Percentiles rank a stretch among this genome's conserved stretches.
Evolutionary conservation across 2,888 invertebrate species (phyloP).

Genomic region (Ophion ellenae): DNA sequence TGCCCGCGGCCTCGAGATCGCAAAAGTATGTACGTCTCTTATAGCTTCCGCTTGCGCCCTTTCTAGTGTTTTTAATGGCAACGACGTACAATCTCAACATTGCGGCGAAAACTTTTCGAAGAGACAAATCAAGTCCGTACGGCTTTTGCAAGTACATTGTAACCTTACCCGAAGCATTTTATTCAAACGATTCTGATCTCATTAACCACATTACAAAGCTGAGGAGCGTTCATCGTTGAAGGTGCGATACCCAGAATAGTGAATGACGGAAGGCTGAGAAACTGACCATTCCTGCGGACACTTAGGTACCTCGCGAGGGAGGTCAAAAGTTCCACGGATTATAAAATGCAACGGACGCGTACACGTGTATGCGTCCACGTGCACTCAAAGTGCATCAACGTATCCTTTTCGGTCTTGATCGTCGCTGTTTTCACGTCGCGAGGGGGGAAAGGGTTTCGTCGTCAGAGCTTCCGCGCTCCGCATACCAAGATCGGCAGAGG

Average conservation of each 20-base stretch:
- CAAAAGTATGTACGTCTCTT: not conserved
- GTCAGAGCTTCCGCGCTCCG: slow-evolving; percentile 65
- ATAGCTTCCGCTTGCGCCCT: no score
- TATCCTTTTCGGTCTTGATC: slow-evolving; percentile 44
- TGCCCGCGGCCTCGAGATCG: not conserved
- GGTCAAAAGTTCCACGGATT: slow-evolving; percentile 60
- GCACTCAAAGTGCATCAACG: slow-evolving; percentile 39
- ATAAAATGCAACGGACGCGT: slow-evolving; percentile 34
- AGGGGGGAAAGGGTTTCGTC: slow-evolving; percentile 55
- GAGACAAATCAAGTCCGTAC: not conserved
- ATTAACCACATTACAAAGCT: slow-evolving; percentile 36
- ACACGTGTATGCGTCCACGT: not conserved
- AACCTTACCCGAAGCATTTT: not conserved
- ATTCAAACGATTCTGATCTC: slow-evolving; percentile 31
- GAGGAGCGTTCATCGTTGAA: slow-evolving; percentile 31
- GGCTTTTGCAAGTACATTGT: not conserved
- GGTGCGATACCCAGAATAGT: slow-evolving; percentile 70
- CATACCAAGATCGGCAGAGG: slow-evolving; percentile 65
- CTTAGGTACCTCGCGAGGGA: slow-evolving; percentile 17
- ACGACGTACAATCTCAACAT: no score
- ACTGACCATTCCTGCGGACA: slow-evolving; percentile 61
- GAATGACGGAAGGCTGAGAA: slow-evolving; percentile 68
- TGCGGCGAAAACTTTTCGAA: no score
- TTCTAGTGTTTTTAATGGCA: no score
- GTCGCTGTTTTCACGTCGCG: slow-evolving; percentile 36